These are phyloP conservation scores for Drosophila sordidapex DNA, from an alignment of 2,888 invertebrate species.

Conservation along the genomic window DNA sequence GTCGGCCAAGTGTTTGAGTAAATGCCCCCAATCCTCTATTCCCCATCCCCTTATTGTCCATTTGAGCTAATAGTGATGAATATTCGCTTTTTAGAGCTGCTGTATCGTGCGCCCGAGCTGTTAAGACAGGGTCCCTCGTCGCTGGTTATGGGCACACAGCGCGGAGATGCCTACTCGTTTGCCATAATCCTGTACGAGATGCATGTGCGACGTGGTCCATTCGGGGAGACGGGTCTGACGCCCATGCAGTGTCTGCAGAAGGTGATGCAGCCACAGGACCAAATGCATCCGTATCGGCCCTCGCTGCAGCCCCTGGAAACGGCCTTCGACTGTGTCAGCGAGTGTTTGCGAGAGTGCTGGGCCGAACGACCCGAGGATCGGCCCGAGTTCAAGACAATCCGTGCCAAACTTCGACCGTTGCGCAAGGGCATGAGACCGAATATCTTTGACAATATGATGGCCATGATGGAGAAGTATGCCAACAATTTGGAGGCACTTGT, in stretches of 20 bases:
- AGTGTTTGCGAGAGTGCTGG: conserved; percentile 95
- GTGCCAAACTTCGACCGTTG: conserved; percentile 91
- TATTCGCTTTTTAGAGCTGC: conserved; percentile 86
- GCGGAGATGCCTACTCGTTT: conserved; percentile 94
- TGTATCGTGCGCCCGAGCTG: conserved; percentile 93
- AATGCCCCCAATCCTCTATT: conserved; percentile 70
- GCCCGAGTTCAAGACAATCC: conserved; percentile 93
- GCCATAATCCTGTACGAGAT: conserved; percentile 95
- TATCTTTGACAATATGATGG: conserved; percentile 99
- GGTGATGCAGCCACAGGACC: conserved; percentile 83
- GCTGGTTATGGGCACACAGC: conserved; percentile 87
- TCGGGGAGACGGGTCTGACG: conserved; percentile 89
- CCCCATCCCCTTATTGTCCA: background rate
- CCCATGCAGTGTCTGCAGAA: conserved; percentile 87
- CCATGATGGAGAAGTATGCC: conserved; percentile 99
- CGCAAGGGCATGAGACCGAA: conserved; percentile 97
- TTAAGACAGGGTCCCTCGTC: conserved; percentile 86
- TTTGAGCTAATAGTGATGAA: background rate
- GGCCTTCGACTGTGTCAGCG: conserved; percentile 93
- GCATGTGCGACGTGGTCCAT: conserved; percentile 94
- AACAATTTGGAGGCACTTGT: conserved; percentile 97
- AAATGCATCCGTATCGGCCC: conserved; percentile 86
- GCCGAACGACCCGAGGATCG: conserved; percentile 91
- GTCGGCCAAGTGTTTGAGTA: conserved; percentile 89
- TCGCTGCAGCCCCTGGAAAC: conserved; percentile 91